A percentile compares a stretch with the other conserved stretches of the same genome.
These are phyloP conservation scores for Blomia tropicalis DNA, from an alignment of 2,888 invertebrate genomes.

Conservation along the genomic window DNA sequence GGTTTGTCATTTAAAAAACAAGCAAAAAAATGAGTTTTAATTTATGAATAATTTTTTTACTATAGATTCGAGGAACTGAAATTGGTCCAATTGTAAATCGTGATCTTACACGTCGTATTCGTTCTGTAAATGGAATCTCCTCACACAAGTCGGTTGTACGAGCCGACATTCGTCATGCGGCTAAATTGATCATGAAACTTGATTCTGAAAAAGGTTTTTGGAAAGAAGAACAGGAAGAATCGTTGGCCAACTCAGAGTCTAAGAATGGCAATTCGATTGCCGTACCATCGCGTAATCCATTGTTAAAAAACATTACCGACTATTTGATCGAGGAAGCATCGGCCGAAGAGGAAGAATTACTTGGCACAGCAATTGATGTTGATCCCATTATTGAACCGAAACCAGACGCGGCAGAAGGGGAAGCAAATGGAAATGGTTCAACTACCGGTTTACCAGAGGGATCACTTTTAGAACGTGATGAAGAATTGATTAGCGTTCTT, in stretches of 20 bases:
- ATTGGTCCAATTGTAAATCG: slow-evolving; percentile 89
- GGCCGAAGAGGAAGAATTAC: slow-evolving; percentile 87
- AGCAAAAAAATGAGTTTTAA: not conserved
- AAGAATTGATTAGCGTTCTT: slow-evolving; percentile 49
- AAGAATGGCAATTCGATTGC: slow-evolving; percentile 11
- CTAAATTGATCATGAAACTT: slow-evolving; percentile 73
- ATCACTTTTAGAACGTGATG: slow-evolving; percentile 49
- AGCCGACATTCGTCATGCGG: slow-evolving; percentile 78
- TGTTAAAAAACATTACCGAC: slow-evolving; percentile 88
- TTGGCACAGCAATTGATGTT: slow-evolving; percentile 42
- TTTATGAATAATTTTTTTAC: slow-evolving; percentile 12
- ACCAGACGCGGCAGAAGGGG: slow-evolving; percentile 35
- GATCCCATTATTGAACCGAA: slow-evolving; percentile 39
- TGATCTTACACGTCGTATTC: slow-evolving; percentile 79
- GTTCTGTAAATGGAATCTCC: slow-evolving; percentile 76
- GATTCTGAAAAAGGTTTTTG: slow-evolving; percentile 69
- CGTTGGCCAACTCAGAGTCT: slow-evolving; percentile 23
- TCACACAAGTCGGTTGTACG: slow-evolving; percentile 72
- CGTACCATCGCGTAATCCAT: slow-evolving; percentile 53
- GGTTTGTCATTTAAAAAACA: slow-evolving; percentile 39
- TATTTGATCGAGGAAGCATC: slow-evolving; percentile 94
- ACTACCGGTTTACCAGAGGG: not conserved
- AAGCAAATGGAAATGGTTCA: slow-evolving; percentile 6
- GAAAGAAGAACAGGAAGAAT: slow-evolving; percentile 39
- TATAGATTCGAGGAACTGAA: slow-evolving; percentile 68